These are phyloP conservation scores for Spermophilus dauricus DNA, from an alignment of 2,113 vertebrate species.

Conservation along the genomic window DNA sequence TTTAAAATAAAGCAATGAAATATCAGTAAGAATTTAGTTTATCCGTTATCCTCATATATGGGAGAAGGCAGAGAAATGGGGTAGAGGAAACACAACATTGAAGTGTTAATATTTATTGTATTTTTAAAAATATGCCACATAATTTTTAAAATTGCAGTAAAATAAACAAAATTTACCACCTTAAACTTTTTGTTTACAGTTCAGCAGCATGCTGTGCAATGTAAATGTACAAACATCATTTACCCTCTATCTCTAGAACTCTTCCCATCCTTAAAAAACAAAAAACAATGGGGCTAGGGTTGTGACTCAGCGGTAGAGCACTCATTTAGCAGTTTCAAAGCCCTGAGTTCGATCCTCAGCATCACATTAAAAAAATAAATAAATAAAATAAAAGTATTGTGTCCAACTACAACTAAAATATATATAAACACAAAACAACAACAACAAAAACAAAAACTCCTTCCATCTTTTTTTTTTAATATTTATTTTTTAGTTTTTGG, in stretches of 20 bases:
- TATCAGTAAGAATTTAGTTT: slow-evolving; percentile 17
- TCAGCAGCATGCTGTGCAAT: background rate
- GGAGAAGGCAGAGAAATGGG: background rate
- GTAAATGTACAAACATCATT: background rate
- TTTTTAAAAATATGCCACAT: background rate
- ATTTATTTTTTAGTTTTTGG: no score
- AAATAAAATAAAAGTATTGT: no score
- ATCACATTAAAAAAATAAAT: no score
- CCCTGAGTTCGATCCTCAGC: no score
- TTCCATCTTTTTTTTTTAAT: no score
- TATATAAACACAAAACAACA: no score
- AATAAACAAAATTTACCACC: slow-evolving; percentile 16
- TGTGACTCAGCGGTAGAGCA: no score
- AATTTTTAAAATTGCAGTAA: background rate
- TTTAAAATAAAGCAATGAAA: background rate
- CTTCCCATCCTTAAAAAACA: background rate
- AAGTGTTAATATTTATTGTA: background rate
- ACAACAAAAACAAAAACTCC: no score
- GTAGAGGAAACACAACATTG: background rate
- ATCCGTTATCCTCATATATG: background rate
- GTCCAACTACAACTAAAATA: no score
- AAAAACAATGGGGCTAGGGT: no score
- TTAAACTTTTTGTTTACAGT: background rate
- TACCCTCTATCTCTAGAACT: background rate
- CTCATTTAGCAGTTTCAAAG: no score